Percentiles rank a stretch among this genome's conserved stretches.
phyloP scores from a whole-genome alignment of 2,888 invertebrate genomes.

The Notodonta dromedarius region DNA sequence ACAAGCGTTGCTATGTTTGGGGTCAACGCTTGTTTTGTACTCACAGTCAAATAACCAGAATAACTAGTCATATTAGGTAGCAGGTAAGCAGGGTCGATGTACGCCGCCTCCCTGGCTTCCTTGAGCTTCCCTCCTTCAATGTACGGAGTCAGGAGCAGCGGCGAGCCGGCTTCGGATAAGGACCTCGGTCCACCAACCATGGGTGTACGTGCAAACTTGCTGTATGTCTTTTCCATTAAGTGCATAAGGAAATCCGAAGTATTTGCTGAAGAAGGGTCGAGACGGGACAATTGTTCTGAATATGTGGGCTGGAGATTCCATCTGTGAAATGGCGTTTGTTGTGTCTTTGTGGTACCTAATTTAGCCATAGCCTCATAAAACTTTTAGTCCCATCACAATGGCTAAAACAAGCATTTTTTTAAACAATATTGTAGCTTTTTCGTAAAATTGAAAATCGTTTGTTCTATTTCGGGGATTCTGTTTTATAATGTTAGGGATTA shows the following conservation, averaged over 20 bases:
- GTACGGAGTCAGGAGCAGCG: constrained; percentile 81
- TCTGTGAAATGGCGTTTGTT: constrained; percentile 44
- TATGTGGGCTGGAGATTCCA: constrained; percentile 46
- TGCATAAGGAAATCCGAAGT: constrained; percentile 74
- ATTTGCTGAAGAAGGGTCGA: constrained; percentile 71
- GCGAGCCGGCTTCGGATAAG: constrained; percentile 70
- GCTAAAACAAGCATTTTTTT: too few relatives aligned
- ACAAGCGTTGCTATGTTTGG: too few relatives aligned
- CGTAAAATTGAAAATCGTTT: too few relatives aligned
- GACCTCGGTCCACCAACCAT: constrained; percentile 50
- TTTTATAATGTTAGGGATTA: too few relatives aligned
- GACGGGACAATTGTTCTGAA: constrained; percentile 56
- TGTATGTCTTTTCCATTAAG: constrained; percentile 73
- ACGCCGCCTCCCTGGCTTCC: constrained; percentile 75
- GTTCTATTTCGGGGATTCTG: too few relatives aligned
- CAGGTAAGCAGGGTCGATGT: constrained; percentile 66
- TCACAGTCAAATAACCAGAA: constrained; percentile 76
- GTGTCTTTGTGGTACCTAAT: too few relatives aligned
- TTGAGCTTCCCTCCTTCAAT: constrained; percentile 80
- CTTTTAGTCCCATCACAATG: too few relatives aligned
- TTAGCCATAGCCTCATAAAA: too few relatives aligned
- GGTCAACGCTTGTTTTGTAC: constrained; percentile 17
- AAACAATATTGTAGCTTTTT: too few relatives aligned
- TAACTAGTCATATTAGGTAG: constrained; percentile 77
- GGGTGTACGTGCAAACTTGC: too few relatives aligned